Percentiles rank a stretch among this genome's conserved stretches.
These are phyloP conservation scores for Pseudachorutes palmiensis DNA, from an alignment of 1,140 invertebrate genomes.

Conservation along the genomic window DNA sequence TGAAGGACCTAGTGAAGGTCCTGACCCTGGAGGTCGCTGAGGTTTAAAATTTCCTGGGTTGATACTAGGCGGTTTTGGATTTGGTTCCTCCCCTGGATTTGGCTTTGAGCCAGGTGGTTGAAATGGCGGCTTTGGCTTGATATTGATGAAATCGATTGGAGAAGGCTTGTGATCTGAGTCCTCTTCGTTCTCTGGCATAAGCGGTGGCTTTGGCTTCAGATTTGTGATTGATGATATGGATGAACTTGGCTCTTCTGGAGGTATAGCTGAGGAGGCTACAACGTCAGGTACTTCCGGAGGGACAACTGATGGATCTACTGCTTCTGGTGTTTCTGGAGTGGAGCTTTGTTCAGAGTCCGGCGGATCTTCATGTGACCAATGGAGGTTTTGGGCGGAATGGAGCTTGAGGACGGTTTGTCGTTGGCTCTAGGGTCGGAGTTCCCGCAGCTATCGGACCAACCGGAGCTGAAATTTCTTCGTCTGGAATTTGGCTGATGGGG, in stretches of 20 bases:
- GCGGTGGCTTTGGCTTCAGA: constrained; percentile 13
- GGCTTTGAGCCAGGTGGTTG: neutral
- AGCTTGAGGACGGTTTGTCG: constrained; percentile 1
- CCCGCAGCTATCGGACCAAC: neutral
- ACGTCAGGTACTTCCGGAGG: no score
- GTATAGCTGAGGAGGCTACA: constrained; percentile 1
- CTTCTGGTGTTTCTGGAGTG: no score
- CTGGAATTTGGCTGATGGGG: neutral
- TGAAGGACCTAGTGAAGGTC: no score
- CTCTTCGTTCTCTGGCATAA: neutral
- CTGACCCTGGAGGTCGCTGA: neutral
- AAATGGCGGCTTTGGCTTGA: constrained; percentile 12
- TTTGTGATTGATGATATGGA: neutral
- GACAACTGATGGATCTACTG: no score
- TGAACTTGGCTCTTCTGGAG: neutral
- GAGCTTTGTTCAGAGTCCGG: constrained; percentile 6
- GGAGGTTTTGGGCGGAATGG: constrained; percentile 13
- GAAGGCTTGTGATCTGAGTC: neutral
- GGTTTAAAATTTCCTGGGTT: constrained; percentile 6
- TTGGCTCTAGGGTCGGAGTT: constrained; percentile 6
- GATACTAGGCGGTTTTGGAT: neutral
- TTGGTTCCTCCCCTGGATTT: neutral
- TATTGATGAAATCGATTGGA: neutral
- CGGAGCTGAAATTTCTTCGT: neutral
- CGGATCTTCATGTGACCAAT: neutral